Evolutionary conservation across 1,140 invertebrate genomes (phyloP).

Genomic region (Anoplolepis gracilipes): DNA sequence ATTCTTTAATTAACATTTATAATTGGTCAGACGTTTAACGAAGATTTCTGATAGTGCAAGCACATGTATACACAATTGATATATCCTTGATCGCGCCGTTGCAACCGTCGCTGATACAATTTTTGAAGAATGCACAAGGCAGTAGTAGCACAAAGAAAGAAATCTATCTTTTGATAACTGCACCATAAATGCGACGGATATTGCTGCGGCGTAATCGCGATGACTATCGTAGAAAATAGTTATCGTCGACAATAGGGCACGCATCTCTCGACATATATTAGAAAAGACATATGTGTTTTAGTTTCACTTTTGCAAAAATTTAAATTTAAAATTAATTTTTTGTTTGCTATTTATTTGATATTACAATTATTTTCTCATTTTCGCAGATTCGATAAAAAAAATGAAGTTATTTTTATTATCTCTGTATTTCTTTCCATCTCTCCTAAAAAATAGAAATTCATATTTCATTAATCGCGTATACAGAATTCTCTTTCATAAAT

Average conservation of each 20-base stretch:
- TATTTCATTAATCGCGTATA: background rate
- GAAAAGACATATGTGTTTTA: background rate
- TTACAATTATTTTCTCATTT: background rate
- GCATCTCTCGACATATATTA: background rate
- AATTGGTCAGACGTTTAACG: slow-evolving; percentile 4
- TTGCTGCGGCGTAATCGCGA: slow-evolving; percentile 58
- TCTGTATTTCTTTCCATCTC: background rate
- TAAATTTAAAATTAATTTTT: background rate
- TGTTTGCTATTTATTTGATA: background rate
- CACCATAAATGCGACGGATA: slow-evolving; percentile 29
- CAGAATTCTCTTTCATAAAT: background rate
- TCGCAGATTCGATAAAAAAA: background rate
- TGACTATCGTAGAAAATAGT: slow-evolving; percentile 61
- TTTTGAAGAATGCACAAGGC: slow-evolving; percentile 39
- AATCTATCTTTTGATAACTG: slow-evolving; percentile 65
- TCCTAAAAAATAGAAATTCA: background rate
- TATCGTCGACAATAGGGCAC: slow-evolving; percentile 1
- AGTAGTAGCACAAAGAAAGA: slow-evolving; percentile 61
- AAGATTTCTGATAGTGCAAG: slow-evolving; percentile 38
- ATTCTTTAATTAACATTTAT: background rate
- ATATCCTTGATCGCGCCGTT: slow-evolving; percentile 49
- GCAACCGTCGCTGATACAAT: slow-evolving; percentile 48
- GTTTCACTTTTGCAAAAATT: background rate
- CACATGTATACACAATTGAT: slow-evolving; percentile 31
- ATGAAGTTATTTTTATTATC: background rate